These are phyloP conservation scores for Drosophila kurseongensis DNA, from an alignment of 1,140 invertebrate genomes.

Conservation along the genomic window DNA sequence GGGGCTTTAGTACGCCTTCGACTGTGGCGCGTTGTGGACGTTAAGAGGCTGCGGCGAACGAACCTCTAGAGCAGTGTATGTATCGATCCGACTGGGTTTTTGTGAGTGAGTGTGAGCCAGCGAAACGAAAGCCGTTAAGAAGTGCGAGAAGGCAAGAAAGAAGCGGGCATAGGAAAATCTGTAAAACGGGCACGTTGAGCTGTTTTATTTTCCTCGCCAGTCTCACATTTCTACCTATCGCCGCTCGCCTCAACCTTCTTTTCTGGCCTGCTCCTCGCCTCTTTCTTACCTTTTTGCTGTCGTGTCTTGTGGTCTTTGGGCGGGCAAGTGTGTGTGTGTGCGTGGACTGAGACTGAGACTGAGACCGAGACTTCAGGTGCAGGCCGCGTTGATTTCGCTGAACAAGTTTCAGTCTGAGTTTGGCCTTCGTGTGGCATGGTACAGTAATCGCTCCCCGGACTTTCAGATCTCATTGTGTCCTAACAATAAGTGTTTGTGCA, in stretches of 20 bases:
- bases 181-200: conserved; percentile 75
- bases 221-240: conserved; percentile 71
- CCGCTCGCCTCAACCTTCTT: conserved; percentile 53
- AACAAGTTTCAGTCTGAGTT: conserved; percentile 84
- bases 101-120: conserved; percentile 12
- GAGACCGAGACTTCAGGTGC: conserved; percentile 74
- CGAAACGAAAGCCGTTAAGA: conserved; percentile 75
- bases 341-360: conserved; percentile 58
- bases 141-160: conserved; percentile 51
- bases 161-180: conserved; percentile 62
- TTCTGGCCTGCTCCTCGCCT: conserved; percentile 40
- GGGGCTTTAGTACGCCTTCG: conserved; percentile 57
- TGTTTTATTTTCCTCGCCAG: conserved; percentile 72
- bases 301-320: conserved; percentile 66
- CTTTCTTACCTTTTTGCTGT: conserved; percentile 73
- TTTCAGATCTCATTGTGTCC: conserved; percentile 27
- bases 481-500: conserved; percentile 46
- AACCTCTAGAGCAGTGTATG: conserved; percentile 41
- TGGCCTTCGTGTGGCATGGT: conserved; percentile 84
- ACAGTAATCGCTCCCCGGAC: conserved; percentile 74
- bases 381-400: conserved; percentile 76
- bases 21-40: conserved; percentile 72
- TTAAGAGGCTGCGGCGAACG: conserved; percentile 45
- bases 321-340: conserved; percentile 18
- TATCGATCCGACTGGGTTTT: conserved; percentile 27